Conservation (phyloP, 92 coral and sea anemone species). For the Umimayanthus chanpuru region DNA sequence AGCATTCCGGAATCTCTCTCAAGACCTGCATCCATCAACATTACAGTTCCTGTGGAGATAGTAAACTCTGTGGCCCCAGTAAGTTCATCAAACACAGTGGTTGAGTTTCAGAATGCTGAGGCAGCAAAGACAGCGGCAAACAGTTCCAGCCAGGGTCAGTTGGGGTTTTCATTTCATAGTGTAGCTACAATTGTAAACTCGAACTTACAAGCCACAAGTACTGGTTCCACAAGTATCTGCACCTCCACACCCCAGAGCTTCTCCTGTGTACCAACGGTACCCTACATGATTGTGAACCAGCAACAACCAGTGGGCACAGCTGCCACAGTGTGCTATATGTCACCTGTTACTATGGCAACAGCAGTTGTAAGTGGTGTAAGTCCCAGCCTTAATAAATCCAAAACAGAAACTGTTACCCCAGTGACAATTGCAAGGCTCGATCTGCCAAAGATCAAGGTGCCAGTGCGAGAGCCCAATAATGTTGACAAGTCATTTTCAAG, state of each 20-base stretch:
- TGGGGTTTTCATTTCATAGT: conserved; percentile 47
- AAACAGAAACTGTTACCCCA: conserved; percentile 5
- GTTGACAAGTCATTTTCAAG: conserved; percentile 3
- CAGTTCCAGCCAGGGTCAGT: conserved; percentile 9
- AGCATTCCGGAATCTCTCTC: conserved; percentile 58
- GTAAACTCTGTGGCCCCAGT: not conserved
- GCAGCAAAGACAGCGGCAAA: not conserved
- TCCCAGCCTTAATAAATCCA: not conserved
- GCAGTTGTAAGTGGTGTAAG: conserved; percentile 16
- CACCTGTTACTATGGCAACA: conserved; percentile 43
- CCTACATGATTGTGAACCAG: conserved; percentile 34
- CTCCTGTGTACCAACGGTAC: conserved; percentile 40
- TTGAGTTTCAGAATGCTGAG: conserved; percentile 8
- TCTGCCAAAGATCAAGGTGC: conserved; percentile 10
- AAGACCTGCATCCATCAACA: conserved; percentile 17
- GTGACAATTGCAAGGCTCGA: conserved; percentile 22
- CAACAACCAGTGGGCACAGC: conserved; percentile 32
- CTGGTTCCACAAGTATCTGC: conserved; percentile 12
- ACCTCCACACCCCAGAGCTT: conserved; percentile 4
- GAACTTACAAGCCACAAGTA: conserved; percentile 7
- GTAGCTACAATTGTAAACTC: conserved; percentile 40
- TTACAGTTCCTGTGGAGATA: conserved; percentile 28
- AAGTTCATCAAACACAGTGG: conserved; percentile 12
- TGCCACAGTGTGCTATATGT: conserved; percentile 38
- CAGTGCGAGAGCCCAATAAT: conserved; percentile 19